Conservation (phyloP, 2,888 invertebrate genomes). For the Drosophila melanosoma region DNA sequence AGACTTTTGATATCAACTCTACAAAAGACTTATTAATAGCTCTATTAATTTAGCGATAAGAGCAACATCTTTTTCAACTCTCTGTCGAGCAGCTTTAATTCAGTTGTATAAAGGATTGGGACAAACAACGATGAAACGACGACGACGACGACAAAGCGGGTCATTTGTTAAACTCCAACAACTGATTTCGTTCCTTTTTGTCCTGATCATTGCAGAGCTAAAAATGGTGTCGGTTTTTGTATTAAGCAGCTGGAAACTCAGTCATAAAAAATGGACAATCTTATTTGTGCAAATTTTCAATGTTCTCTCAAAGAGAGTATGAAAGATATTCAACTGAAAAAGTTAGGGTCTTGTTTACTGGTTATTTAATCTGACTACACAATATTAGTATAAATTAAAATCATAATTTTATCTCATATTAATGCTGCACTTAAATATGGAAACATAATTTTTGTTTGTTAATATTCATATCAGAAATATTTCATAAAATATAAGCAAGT, state of each 20-base stretch:
- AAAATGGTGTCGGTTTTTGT: slow-evolving; percentile 5
- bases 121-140: slow-evolving; percentile 11
- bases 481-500: not conserved
- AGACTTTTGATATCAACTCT: slow-evolving; percentile 53
- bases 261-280: not conserved
- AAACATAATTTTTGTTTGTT: not conserved
- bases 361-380: not conserved
- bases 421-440: not conserved
- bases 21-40: slow-evolving; percentile 80
- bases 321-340: not conserved
- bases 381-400: not conserved
- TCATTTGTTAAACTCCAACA: slow-evolving; percentile 36
- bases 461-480: not conserved
- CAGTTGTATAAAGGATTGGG: slow-evolving; percentile 48
- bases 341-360: not conserved
- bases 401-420: not conserved
- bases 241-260: not conserved
- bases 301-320: not conserved
- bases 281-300: not conserved
- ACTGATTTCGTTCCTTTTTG: slow-evolving; percentile 10
- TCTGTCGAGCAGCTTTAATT: slow-evolving; percentile 43
- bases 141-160: slow-evolving; percentile 30
- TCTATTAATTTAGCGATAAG: slow-evolving; percentile 78
- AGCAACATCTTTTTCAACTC: slow-evolving; percentile 52
- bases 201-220: slow-evolving; percentile 15